A percentile compares a stretch with the other conserved stretches of the same genome.
phyloP scores from a whole-genome alignment of 2,113 vertebrate genomes.

The Lichenostomus cassidix region DNA sequence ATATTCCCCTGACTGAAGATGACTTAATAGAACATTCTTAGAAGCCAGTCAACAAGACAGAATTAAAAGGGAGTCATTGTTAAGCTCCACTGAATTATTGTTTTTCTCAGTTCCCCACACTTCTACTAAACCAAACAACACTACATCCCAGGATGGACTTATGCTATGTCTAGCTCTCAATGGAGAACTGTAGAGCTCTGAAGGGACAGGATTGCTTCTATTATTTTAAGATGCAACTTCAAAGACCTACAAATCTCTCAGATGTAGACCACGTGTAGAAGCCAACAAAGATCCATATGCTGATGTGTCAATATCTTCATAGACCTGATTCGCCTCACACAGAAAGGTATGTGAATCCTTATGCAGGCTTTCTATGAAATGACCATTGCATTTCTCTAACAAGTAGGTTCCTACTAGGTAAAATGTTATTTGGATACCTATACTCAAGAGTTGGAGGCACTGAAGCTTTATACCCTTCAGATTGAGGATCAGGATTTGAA shows the following conservation, averaged over 20 bases:
- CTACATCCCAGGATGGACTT: background rate
- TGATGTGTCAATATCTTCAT: background rate
- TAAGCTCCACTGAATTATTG: background rate
- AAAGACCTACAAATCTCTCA: background rate
- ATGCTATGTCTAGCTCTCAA: background rate
- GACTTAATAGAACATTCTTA: constrained; percentile 47
- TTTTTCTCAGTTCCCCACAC: background rate
- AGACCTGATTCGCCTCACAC: background rate
- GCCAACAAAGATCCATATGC: background rate
- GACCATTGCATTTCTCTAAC: background rate
- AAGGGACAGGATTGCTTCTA: background rate
- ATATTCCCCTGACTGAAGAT: background rate
- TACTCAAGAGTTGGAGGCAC: background rate
- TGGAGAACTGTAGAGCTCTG: background rate
- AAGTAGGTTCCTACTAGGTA: background rate
- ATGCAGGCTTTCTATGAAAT: background rate
- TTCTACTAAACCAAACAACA: background rate
- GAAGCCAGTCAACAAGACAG: background rate
- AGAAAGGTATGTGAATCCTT: background rate
- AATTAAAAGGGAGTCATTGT: background rate
- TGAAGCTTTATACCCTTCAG: background rate
- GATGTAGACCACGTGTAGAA: background rate
- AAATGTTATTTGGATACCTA: background rate
- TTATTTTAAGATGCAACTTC: background rate
- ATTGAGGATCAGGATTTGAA: background rate